phyloP scores from a whole-genome alignment of 2,888 invertebrate species.

The Opisthograptis luteolata region DNA sequence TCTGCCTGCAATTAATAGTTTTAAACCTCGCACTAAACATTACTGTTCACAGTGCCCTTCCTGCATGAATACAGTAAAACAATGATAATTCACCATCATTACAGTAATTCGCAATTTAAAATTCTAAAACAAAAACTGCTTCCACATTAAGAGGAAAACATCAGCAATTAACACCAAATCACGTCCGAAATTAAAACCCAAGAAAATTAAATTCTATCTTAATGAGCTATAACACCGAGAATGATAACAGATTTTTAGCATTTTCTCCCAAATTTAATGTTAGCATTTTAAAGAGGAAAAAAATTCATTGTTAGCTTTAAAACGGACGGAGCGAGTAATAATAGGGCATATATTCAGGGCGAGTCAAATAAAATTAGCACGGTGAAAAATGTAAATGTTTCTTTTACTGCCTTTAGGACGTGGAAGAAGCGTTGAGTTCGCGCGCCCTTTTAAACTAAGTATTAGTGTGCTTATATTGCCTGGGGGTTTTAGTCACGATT shows the following conservation, averaged over 20 bases:
- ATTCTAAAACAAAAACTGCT: slow-evolving; percentile 3
- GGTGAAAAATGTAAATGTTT: slow-evolving; percentile 83
- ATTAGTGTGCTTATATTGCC: slow-evolving; percentile 43
- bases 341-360: slow-evolving; percentile 82
- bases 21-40: too few species aligned
- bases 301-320: slow-evolving; percentile 76
- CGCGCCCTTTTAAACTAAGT: slow-evolving; percentile 51
- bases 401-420: slow-evolving; percentile 76
- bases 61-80: too few species aligned
- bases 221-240: slow-evolving; percentile 71
- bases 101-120: too few species aligned
- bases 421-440: slow-evolving; percentile 66
- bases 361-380: slow-evolving; percentile 84
- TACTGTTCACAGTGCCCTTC: too few species aligned
- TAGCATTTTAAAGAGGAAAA: slow-evolving; percentile 75
- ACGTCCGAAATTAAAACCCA: slow-evolving; percentile 50
- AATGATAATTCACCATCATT: background rate
- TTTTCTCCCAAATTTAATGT: slow-evolving; percentile 72
- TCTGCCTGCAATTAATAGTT: too few species aligned
- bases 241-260: slow-evolving; percentile 72
- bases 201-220: slow-evolving; percentile 62
- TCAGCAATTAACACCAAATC: slow-evolving; percentile 42
- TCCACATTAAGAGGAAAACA: slow-evolving; percentile 26
- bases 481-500: background rate
- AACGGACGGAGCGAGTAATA: slow-evolving; percentile 74